A percentile compares a stretch with the other conserved stretches of the same genome.
These are phyloP conservation scores for Neolamprologus longior DNA, from an alignment of 2,113 vertebrate genomes.

Conservation along the genomic window DNA sequence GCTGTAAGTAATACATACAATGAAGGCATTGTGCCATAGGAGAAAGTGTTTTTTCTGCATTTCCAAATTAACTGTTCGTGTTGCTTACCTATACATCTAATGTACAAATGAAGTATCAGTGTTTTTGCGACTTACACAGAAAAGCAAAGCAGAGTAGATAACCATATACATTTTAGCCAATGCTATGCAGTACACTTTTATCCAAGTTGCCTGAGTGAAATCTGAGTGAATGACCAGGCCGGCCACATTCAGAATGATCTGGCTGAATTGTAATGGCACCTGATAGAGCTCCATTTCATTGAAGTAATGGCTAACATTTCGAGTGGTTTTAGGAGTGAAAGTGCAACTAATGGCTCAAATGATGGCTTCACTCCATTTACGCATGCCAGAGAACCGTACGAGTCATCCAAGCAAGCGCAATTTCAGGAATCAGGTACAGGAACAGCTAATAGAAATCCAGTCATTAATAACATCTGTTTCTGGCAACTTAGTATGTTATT, in stretches of 20 bases:
- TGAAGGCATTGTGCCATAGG: not conserved
- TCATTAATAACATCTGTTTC: not conserved
- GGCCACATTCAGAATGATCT: not conserved
- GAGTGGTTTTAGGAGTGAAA: not conserved
- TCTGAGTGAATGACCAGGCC: not conserved
- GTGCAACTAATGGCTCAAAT: not conserved
- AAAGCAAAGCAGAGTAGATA: not conserved
- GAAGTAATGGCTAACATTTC: not conserved
- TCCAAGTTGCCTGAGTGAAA: not conserved
- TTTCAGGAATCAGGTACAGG: not conserved
- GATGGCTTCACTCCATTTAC: not conserved
- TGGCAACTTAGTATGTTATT: not conserved
- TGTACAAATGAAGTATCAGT: not conserved
- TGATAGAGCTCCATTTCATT: not conserved
- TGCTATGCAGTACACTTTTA: not conserved
- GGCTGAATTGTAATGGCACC: not conserved
- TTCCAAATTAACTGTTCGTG: not conserved
- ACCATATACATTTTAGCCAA: not conserved
- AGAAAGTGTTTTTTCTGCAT: not conserved
- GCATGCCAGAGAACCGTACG: not conserved
- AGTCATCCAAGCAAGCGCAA: not conserved
- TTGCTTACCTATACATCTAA: not conserved
- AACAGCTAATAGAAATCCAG: not conserved
- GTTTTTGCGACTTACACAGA: not conserved
- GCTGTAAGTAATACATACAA: not conserved